phyloP scores from a whole-genome alignment of 2,888 invertebrate genomes.

The Diadromus collaris region DNA sequence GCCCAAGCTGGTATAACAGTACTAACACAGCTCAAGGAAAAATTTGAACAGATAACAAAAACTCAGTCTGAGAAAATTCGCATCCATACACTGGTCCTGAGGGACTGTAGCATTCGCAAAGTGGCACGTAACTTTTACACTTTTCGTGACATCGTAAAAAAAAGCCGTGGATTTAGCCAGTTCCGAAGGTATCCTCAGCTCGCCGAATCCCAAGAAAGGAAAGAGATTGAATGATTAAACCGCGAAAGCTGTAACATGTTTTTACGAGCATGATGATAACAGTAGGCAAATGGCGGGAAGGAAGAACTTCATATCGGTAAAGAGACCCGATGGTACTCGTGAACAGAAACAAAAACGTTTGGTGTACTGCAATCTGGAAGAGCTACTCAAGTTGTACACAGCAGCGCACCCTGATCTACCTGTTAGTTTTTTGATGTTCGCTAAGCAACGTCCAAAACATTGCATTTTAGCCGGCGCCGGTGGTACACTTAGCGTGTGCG shows the following conservation, averaged over 20 bases:
- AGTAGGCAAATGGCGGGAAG: conserved; percentile 24
- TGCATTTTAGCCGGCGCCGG: conserved; percentile 56
- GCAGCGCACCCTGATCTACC: conserved; percentile 23
- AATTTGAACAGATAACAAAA: too few relatives aligned
- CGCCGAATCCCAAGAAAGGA: background rate
- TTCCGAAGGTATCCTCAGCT: background rate
- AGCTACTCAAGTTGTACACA: conserved; percentile 31
- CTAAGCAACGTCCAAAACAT: conserved; percentile 45
- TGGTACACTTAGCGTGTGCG: conserved; percentile 56
- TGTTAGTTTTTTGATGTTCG: conserved; percentile 54
- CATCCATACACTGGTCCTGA: too few relatives aligned
- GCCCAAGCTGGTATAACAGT: too few relatives aligned
- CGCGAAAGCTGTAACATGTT: conserved; percentile 17
- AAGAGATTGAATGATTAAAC: background rate
- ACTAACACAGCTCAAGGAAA: too few relatives aligned
- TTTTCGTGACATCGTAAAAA: too few relatives aligned
- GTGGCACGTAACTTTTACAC: too few relatives aligned
- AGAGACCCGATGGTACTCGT: conserved; percentile 24
- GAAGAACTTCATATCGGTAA: conserved; percentile 27
- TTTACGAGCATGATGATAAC: conserved; percentile 15
- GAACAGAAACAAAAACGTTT: conserved; percentile 39
- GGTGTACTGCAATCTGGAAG: conserved; percentile 43
- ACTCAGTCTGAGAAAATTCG: too few relatives aligned
- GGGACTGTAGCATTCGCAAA: too few relatives aligned
- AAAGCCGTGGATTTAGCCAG: background rate